A percentile compares a stretch with the other conserved stretches of the same genome.
Evolutionary conservation across 2,888 invertebrate species (phyloP).

Genomic region (Amblyjoppa proteus): DNA sequence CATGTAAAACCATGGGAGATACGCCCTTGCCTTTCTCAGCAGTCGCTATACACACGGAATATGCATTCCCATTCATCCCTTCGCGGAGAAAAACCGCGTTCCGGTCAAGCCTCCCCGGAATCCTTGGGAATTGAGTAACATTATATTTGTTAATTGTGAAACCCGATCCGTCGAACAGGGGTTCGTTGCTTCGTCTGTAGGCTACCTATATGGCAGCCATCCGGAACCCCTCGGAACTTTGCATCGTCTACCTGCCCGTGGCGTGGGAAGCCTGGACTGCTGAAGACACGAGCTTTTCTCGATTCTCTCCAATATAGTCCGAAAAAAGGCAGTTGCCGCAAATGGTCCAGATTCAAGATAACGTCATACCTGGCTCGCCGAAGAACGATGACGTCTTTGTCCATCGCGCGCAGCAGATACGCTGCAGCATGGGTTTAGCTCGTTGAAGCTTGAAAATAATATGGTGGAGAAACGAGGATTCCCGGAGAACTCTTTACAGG

Average conservation of each 20-base stretch:
- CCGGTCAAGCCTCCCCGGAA: conserved; percentile 77
- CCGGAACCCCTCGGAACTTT: conserved; percentile 33
- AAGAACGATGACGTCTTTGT: conserved; percentile 24
- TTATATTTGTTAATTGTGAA: conserved; percentile 84
- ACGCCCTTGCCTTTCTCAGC: conserved; percentile 28
- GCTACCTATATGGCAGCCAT: neutral
- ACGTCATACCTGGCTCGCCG: conserved; percentile 52
- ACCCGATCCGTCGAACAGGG: conserved; percentile 74
- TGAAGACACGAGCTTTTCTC: conserved; percentile 38
- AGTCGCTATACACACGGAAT: conserved; percentile 11
- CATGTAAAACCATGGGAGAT: neutral
- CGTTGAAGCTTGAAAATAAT: conserved; percentile 33
- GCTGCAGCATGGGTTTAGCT: conserved; percentile 20
- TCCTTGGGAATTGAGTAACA: conserved; percentile 79
- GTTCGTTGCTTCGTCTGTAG: conserved; percentile 27
- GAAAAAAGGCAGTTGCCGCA: conserved; percentile 19
- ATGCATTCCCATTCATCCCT: conserved; percentile 57
- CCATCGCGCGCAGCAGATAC: conserved; percentile 16
- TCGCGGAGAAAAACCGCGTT: conserved; percentile 44
- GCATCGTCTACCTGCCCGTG: conserved; percentile 56
- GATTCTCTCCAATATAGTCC: conserved; percentile 21
- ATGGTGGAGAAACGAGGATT: conserved; percentile 1
- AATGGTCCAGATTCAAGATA: conserved; percentile 71
- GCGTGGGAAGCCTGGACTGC: conserved; percentile 62
- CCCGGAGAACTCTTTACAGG: conserved; percentile 13